A percentile compares a stretch with the other conserved stretches of the same genome.
Evolutionary conservation across 23 tunicate species (phyloP).

Genomic region (Diplosoma virens): DNA sequence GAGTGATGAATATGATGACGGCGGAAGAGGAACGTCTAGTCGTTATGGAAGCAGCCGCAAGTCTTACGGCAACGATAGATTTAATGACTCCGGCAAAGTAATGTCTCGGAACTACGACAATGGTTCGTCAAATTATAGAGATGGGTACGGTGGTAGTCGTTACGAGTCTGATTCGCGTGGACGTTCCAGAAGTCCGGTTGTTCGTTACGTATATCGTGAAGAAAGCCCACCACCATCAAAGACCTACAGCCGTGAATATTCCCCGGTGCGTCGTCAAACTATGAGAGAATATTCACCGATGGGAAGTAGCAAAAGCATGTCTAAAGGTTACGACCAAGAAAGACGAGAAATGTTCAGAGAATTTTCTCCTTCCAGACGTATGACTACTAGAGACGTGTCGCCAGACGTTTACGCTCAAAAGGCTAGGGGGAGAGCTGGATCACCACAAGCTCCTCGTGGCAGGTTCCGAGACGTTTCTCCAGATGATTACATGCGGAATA

Average conservation of each 20-base stretch:
- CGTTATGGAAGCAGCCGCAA: neutral
- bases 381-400: neutral
- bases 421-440: conserved; percentile 1
- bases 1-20: neutral
- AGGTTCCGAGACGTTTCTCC: conserved; percentile 1
- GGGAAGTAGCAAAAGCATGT: neutral
- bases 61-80: neutral
- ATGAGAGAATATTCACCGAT: conserved; percentile 8
- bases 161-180: conserved; percentile 1
- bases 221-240: conserved; percentile 28
- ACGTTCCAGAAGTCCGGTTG: conserved; percentile 57
- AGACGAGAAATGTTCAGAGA: neutral
- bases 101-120: conserved; percentile 21
- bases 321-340: conserved; percentile 14
- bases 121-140: neutral
- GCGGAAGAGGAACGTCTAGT: neutral
- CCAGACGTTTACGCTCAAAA: neutral
- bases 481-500: neutral
- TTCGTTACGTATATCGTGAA: conserved; percentile 11
- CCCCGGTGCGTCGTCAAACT: conserved; percentile 4
- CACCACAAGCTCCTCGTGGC: neutral
- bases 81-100: neutral
- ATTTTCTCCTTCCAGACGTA: neutral
- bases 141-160: conserved; percentile 18
- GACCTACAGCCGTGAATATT: neutral